Evolutionary conservation across 2,113 vertebrate species (phyloP).

Genomic region (Felis catus): F.catus_Fca126_mat1.0 CM031416.1:68287501-68288000

Average conservation of each 20-base stretch:
- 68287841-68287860: not conserved
- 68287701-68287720: too few species aligned
- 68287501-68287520: not conserved
- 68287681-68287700: too few species aligned
- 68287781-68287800: not conserved
- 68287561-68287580: too few species aligned
- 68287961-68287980: conserved; percentile 30
- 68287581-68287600: too few species aligned
- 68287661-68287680: too few species aligned
- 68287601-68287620: too few species aligned
- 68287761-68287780: not conserved
- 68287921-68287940: not conserved
- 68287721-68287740: too few species aligned
- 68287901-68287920: not conserved
- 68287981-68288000: not conserved
- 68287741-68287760: not conserved
- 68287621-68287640: too few species aligned
- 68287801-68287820: not conserved
- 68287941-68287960: not conserved
- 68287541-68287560: too few species aligned
- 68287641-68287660: too few species aligned
- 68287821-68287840: not conserved
- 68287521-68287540: not conserved
- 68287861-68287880: not conserved
- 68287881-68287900: not conserved